A percentile compares a stretch with the other conserved stretches of the same genome.
Conservation (phyloP, 2,888 invertebrate genomes). For the Parasteatoda lunata region DNA sequence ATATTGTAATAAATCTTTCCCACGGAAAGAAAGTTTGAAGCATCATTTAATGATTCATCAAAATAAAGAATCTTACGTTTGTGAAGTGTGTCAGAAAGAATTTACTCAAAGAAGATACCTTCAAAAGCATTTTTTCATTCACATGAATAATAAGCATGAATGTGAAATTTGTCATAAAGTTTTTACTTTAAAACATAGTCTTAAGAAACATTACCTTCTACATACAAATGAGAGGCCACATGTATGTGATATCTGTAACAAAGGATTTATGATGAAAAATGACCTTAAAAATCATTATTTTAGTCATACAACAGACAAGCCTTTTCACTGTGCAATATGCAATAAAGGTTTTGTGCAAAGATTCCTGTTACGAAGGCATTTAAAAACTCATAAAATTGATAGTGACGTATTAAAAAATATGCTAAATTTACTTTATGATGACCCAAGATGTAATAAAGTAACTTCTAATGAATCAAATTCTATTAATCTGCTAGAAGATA, state of each 20-base stretch:
- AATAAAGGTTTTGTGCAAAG: no score
- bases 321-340: not conserved
- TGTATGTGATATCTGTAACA: not conserved
- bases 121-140: no score
- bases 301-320: not conserved
- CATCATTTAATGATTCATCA: not conserved
- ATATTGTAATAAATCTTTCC: not conserved
- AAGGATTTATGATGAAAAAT: not conserved
- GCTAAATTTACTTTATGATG: no score
- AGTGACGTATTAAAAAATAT: no score
- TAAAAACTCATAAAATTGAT: no score
- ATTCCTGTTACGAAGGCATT: no score
- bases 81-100: slow-evolving; percentile 1
- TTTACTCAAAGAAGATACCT: not conserved
- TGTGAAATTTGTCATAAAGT: no score
- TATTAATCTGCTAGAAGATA: no score
- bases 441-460: no score
- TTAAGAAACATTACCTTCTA: not conserved
- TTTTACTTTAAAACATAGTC: no score
- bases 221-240: not conserved
- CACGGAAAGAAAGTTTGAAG: not conserved
- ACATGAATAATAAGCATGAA: no score
- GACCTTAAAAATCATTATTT: not conserved
- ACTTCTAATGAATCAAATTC: no score
- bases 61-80: not conserved